A percentile compares a stretch with the other conserved stretches of the same genome.
These are phyloP conservation scores for Salvelinus alpinus DNA, from an alignment of 2,113 vertebrate genomes.

Conservation along the genomic window DNA sequence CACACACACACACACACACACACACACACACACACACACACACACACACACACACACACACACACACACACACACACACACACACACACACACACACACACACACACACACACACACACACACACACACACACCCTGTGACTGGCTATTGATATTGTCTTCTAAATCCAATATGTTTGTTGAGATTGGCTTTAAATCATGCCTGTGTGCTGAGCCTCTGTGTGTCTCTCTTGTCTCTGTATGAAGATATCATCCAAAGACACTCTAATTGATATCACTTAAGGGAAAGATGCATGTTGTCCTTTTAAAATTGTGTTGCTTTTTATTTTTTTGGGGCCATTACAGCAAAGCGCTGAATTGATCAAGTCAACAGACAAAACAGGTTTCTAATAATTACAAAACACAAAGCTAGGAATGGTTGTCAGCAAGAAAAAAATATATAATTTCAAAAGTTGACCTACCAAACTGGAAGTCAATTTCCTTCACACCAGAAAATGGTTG, in stretches of 20 bases:
- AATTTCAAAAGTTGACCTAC: background rate
- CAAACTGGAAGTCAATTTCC: background rate
- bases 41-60: background rate
- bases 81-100: too few relatives aligned
- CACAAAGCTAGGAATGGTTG: background rate
- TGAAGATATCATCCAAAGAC: background rate
- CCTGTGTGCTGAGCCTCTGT: background rate
- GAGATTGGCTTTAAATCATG: background rate
- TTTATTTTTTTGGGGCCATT: too few relatives aligned
- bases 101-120: background rate
- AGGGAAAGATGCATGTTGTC: background rate
- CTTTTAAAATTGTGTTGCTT: background rate
- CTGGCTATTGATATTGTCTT: background rate
- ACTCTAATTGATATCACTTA: constrained; percentile 2
- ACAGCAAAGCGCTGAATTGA: background rate
- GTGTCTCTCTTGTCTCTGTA: background rate
- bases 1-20: background rate
- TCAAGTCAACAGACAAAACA: background rate
- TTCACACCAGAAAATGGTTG: background rate
- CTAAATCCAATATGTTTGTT: background rate
- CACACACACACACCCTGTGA: background rate
- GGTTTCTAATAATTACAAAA: background rate
- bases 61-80: background rate
- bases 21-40: background rate
- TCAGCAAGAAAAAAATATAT: background rate